A percentile compares a stretch with the other conserved stretches of the same genome.
Conservation (phyloP, 2,797 vertebrate species). For the Scolopax bukidnonensis region DNA sequence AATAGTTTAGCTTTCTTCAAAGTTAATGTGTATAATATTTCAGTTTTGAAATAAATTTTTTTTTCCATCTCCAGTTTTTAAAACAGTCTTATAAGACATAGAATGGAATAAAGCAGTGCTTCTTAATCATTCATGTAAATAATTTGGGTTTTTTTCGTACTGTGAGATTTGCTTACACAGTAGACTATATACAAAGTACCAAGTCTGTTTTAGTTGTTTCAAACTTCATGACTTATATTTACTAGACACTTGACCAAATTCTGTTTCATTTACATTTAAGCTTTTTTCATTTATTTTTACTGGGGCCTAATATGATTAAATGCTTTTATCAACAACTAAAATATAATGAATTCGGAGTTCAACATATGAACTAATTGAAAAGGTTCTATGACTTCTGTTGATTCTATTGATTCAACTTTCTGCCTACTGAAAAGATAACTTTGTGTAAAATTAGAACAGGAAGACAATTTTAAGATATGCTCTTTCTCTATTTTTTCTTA, state of each 20-base stretch:
- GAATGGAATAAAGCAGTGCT: background rate
- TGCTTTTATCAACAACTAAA: background rate
- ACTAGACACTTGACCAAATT: background rate
- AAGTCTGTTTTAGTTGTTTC: background rate
- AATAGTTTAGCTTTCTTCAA: background rate
- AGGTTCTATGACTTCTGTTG: background rate
- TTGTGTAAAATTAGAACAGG: background rate
- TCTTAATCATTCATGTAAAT: background rate
- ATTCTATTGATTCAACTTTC: background rate
- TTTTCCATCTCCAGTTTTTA: background rate
- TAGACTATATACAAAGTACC: background rate
- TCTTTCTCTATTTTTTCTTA: background rate
- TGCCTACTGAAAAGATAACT: background rate
- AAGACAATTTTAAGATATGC: background rate
- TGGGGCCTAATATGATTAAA: background rate
- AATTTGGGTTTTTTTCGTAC: background rate
- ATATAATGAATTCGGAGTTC: background rate
- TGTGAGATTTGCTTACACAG: background rate
- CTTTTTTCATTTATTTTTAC: background rate
- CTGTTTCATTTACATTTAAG: background rate
- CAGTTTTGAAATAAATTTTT: conserved; percentile 4
- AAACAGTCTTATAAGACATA: background rate
- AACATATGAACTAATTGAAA: background rate
- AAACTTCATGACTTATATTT: background rate
- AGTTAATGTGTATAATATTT: conserved; percentile 8